Evolutionary conservation across 2,797 vertebrate genomes (phyloP).

Genomic region (Trachurus trachurus): DNA sequence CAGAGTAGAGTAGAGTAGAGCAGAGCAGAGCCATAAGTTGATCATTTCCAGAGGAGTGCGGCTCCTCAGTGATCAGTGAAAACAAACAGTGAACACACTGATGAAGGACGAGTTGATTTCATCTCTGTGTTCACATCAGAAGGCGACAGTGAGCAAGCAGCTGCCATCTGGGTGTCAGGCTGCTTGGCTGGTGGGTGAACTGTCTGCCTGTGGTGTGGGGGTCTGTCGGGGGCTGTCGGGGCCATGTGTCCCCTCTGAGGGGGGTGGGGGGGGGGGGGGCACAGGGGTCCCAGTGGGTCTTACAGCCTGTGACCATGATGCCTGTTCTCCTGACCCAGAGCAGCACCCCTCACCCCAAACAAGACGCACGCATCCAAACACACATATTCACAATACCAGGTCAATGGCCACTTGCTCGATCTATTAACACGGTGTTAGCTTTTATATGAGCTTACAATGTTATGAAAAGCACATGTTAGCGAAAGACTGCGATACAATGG

Average conservation of each 20-base stretch:
- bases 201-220: constrained; percentile 59
- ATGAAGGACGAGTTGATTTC: constrained; percentile 44
- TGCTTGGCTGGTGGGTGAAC: constrained; percentile 66
- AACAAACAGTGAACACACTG: constrained; percentile 29
- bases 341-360: constrained; percentile 69
- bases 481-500: constrained; percentile 46
- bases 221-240: constrained; percentile 64
- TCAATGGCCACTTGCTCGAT: constrained; percentile 67
- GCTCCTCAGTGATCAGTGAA: constrained; percentile 9
- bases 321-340: constrained; percentile 74
- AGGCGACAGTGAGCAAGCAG: constrained; percentile 19
- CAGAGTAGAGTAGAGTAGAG: not conserved
- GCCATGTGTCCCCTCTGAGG: constrained; percentile 78
- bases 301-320: constrained; percentile 78
- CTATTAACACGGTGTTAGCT: constrained; percentile 64
- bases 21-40: not conserved
- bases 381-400: constrained; percentile 63
- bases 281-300: constrained; percentile 70
- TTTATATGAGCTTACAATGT: constrained; percentile 57
- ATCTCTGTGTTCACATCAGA: constrained; percentile 33
- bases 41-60: constrained; percentile 12
- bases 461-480: constrained; percentile 55
- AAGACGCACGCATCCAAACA: constrained; percentile 61
- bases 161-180: constrained; percentile 79
- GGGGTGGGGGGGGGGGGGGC: constrained; percentile 61